These are phyloP conservation scores for Planiliza haematocheilus DNA, from an alignment of 2,113 vertebrate species.

Conservation along the genomic window DNA sequence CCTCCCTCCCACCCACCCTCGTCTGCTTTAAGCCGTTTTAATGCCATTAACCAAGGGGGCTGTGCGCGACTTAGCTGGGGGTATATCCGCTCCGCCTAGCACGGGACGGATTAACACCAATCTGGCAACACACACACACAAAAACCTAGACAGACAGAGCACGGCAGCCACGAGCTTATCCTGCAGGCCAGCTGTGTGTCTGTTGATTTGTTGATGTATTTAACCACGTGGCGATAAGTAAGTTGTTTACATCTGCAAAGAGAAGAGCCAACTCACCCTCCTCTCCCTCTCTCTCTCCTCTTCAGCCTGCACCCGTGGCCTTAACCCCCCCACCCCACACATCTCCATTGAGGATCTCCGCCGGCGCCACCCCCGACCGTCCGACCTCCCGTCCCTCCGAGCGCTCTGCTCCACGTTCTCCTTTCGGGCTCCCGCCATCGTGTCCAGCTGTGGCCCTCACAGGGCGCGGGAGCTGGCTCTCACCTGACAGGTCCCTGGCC, in stretches of 20 bases:
- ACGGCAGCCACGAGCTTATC: conserved; percentile 51
- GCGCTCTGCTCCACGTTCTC: conserved; percentile 64
- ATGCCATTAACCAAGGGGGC: conserved; percentile 65
- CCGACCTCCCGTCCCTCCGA: not conserved
- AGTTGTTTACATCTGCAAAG: conserved; percentile 54
- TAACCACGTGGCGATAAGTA: conserved; percentile 41
- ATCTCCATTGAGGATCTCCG: conserved; percentile 34
- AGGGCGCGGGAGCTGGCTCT: conserved; percentile 91
- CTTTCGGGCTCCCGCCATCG: conserved; percentile 75
- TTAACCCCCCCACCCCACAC: conserved; percentile 53
- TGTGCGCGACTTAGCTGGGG: conserved; percentile 39
- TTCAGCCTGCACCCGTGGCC: conserved; percentile 65
- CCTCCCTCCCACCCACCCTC: not conserved
- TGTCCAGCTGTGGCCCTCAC: conserved; percentile 88
- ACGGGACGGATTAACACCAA: conserved; percentile 66
- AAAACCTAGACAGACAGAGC: conserved; percentile 50
- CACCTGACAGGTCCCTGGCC: conserved; percentile 98
- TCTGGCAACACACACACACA: conserved; percentile 36
- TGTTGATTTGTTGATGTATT: conserved; percentile 63
- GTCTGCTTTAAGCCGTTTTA: conserved; percentile 63
- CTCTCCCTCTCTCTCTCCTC: conserved; percentile 14
- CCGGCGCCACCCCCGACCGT: not conserved
- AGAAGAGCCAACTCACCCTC: not conserved
- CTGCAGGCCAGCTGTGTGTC: conserved; percentile 56
- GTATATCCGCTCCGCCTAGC: conserved; percentile 50